Percentiles rank a stretch among this genome's conserved stretches.
phyloP scores from a whole-genome alignment of 2,113 vertebrate species.

The Pogonocichla stellata region DNA sequence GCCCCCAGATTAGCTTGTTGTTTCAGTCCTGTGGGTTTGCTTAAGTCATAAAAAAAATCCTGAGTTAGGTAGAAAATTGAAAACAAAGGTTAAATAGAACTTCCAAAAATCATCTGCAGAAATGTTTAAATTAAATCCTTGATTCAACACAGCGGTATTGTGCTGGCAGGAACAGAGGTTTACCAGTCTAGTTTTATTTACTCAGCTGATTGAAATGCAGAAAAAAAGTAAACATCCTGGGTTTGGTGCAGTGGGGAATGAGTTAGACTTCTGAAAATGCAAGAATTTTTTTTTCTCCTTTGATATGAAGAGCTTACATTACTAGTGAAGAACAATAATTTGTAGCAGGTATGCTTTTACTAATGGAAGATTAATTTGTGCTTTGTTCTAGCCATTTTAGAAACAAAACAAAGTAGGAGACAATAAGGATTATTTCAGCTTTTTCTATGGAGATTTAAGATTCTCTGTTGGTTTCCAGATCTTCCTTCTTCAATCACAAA shows the following conservation, averaged over 20 bases:
- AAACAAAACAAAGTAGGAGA: not conserved
- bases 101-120: constrained; percentile 22
- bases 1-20: constrained; percentile 31
- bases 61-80: constrained; percentile 22
- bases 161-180: constrained; percentile 16
- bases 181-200: constrained; percentile 45
- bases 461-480: not conserved
- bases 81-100: constrained; percentile 50
- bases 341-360: not conserved
- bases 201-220: constrained; percentile 50
- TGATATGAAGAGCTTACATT: not conserved
- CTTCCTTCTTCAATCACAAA: not conserved
- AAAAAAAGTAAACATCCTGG: constrained; percentile 45
- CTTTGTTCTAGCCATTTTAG: not conserved
- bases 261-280: not conserved
- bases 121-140: constrained; percentile 45
- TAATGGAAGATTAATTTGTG: not conserved
- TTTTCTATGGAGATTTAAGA: not conserved
- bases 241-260: not conserved
- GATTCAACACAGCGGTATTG: constrained; percentile 5
- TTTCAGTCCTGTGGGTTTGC: constrained; percentile 23
- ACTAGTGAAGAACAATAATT: not conserved
- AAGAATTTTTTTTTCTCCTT: not conserved
- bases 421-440: not conserved
- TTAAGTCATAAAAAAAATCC: not conserved